Evolutionary conservation across 2,797 vertebrate species (phyloP).

Genomic region (Scleropages formosus): DNA sequence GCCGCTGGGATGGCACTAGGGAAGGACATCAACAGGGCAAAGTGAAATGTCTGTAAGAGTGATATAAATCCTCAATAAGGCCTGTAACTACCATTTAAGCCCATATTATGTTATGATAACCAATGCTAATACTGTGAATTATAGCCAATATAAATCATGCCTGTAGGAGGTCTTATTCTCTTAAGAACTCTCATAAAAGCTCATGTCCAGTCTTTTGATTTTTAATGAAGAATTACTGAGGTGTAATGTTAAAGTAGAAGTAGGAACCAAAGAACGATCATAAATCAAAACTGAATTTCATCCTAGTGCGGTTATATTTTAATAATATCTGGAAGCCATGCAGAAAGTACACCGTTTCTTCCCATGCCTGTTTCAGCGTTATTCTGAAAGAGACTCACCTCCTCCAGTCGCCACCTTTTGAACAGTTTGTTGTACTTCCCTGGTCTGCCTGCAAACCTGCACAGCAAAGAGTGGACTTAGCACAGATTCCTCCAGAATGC

Average conservation of each 20-base stretch:
- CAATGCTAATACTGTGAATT: no score
- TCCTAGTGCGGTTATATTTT: neutral
- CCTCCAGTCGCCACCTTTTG: conserved; percentile 95
- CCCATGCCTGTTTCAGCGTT: neutral
- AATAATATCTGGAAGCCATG: neutral
- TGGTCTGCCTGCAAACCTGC: conserved; percentile 93
- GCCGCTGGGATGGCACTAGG: conserved; percentile 94
- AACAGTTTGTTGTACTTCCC: conserved; percentile 99
- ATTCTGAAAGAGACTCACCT: conserved; percentile 72
- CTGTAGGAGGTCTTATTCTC: no score
- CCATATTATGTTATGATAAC: neutral
- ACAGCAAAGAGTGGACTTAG: conserved; percentile 38
- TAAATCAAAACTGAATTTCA: neutral
- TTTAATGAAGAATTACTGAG: no score
- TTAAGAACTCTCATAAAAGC: no score
- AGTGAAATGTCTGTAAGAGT: neutral
- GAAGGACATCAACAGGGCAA: conserved; percentile 37
- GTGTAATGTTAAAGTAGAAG: neutral
- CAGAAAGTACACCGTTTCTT: no score
- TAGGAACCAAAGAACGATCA: neutral
- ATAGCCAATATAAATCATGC: neutral
- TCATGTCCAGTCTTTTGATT: neutral
- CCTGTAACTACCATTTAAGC: neutral
- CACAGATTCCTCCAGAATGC: neutral
- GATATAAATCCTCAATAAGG: neutral